Base-by-base conservation (phyloP, 2,113 vertebrate species). In the Thunnus maccoyii region DNA sequence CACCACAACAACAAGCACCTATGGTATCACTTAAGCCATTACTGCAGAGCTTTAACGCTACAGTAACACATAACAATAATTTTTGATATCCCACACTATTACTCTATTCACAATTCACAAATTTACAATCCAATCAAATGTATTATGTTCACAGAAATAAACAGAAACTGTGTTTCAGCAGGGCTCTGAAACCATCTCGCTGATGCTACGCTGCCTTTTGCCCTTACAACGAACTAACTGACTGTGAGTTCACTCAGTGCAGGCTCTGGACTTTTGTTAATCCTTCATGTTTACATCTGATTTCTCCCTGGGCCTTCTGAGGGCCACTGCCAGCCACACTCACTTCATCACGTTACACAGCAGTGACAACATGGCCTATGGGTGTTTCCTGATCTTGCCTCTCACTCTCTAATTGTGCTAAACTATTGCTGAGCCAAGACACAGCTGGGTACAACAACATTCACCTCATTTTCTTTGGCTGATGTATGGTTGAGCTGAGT, bases 321-420 rank as follows among this genome's bases (percentile, higher is more conserved):
- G 77, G 79, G 64, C 32, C 30, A 63, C 76, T 86, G 88, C 86
- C 91, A 91, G 86, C 79, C 83, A 85, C 75, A 81, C 85, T 90
- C 90, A 86, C 84, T 90, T 80, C 69, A 80, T 89, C 86, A 80
- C 27, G 25, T 86, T 76, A 76, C 73, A 61, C 57, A 69, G 75
- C 78, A 80, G 81, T 83, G 87, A 91, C 84, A 87, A 62, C 77
- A 70, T 22, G 6, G 76, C 48, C 63, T 84, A 72, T 84, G 88
- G 89, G 86, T 80, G 86, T 93, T 91, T 91, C 84, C 85, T 86
- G 70, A 89, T 86, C 76, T 86, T 83, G 72, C 86, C 68, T 88
- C 69, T 86, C 51, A 14, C 64, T 89, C 76, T 76, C 64, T 82
- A 82, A 87, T 86, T 91, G 82, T 78, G 36, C 78, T 58, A 61